A percentile compares a stretch with the other conserved stretches of the same genome.
These are phyloP conservation scores for Echinarachnius parma DNA, from an alignment of 53 echinoderm and acorn worm genomes.

Conservation along the genomic window DNA sequence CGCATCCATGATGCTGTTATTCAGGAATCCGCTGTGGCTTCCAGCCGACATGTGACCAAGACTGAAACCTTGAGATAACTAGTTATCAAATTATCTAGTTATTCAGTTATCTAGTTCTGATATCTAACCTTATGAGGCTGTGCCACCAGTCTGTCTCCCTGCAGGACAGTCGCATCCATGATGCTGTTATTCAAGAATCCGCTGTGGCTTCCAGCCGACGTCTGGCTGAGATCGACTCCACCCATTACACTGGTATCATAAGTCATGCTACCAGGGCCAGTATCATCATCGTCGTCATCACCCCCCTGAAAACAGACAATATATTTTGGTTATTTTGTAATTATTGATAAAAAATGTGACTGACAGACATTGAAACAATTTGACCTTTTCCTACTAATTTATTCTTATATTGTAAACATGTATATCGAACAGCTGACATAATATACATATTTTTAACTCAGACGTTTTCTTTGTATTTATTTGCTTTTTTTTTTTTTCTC, in stretches of 20 bases:
- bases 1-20: slow-evolving; percentile 87
- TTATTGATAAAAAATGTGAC: too few species aligned
- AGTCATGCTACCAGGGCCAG: slow-evolving; percentile 22
- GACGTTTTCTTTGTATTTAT: too few species aligned
- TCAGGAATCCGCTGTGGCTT: slow-evolving; percentile 63
- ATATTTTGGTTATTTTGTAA: too few species aligned
- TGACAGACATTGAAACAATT: too few species aligned
- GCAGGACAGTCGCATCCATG: slow-evolving; percentile 77
- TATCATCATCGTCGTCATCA: slow-evolving; percentile 71
- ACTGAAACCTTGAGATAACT: too few species aligned
- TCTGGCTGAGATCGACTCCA: slow-evolving; percentile 68
- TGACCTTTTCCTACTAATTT: too few species aligned
- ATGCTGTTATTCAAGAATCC: slow-evolving; percentile 79
- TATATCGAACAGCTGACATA: too few species aligned
- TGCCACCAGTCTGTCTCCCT: slow-evolving; percentile 75
- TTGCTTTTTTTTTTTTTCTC: too few species aligned
- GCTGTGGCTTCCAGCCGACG: slow-evolving; percentile 50
- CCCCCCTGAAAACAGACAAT: slow-evolving; percentile 34
- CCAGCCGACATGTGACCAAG: slow-evolving; percentile 57
- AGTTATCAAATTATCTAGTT: too few species aligned
- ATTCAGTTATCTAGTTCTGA: not conserved
- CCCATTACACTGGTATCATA: slow-evolving; percentile 45
- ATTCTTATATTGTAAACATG: too few species aligned
- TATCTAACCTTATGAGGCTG: slow-evolving; percentile 96
- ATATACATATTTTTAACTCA: too few species aligned